Evolutionary conservation across 2,888 invertebrate genomes (phyloP).

Genomic region (Tetropium fuscum): DNA sequence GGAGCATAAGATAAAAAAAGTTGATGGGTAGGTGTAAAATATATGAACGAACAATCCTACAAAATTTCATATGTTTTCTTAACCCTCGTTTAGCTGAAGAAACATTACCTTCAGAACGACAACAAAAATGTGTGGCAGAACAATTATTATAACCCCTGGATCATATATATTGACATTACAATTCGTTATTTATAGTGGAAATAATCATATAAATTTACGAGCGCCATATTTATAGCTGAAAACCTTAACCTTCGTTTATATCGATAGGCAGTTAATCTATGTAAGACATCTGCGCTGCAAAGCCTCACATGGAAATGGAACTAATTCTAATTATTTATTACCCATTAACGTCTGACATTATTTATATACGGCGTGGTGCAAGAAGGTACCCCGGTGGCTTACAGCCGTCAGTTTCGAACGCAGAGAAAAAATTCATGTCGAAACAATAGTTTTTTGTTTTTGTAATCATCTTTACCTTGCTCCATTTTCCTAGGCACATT

Average conservation of each 20-base stretch:
- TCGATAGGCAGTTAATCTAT: constrained; percentile 54
- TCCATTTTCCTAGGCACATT: too few species aligned
- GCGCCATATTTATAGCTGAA: constrained; percentile 37
- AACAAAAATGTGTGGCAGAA: constrained; percentile 3
- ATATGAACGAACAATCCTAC: too few species aligned
- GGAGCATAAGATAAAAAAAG: too few species aligned
- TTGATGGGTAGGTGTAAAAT: too few species aligned
- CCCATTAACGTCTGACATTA: constrained; percentile 43
- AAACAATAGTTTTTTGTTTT: too few species aligned
- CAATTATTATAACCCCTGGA: constrained; percentile 23
- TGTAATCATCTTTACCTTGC: too few species aligned
- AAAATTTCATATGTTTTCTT: too few species aligned
- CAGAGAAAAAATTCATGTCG: too few species aligned
- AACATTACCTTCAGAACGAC: too few species aligned
- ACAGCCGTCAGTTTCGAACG: constrained; percentile 1
- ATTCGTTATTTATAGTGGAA: constrained; percentile 45
- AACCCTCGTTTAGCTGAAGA: too few species aligned
- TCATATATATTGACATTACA: constrained; percentile 32
- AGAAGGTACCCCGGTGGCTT: constrained; percentile 19
- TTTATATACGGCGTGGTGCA: constrained; percentile 47
- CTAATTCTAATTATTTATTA: constrained; percentile 51
- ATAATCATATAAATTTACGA: constrained; percentile 50
- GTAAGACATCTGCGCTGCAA: constrained; percentile 55
- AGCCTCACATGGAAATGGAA: constrained; percentile 55
- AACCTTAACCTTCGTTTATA: constrained; percentile 52